Evolutionary conservation across 2,888 invertebrate species (phyloP), one percentile per base, ranked within the genome.

Genomic region (Shargacucullia verbasci): DNA sequence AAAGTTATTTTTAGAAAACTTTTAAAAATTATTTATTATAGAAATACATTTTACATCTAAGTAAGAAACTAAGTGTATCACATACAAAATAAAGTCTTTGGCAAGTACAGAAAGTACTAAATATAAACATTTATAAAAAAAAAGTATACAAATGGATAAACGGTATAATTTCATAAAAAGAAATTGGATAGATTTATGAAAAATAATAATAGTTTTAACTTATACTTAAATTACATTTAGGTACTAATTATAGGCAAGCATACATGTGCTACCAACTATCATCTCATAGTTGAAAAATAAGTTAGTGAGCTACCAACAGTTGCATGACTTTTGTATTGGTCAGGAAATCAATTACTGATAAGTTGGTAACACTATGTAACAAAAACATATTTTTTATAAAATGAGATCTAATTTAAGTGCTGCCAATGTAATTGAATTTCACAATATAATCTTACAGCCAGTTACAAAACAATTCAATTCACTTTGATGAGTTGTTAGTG

Each of bases 51-150:
- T 83, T 90, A 90, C 72, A 81, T 78, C 82, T 89, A 91, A 82
- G 82, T 89, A 88, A 87, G 89, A 90, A 91, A 90, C 84, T 88
- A 89, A 91, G 85, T 84, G 85, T 92, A 93, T 93, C 91, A 92
- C 91, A 92, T 92, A 90, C 84, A 83, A 91, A 91, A 89, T 69
- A 89, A 90, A 89, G 87, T 93, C 93, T 94, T 93, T 94, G 93
- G 93, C 92, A 83, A 92, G 89, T 88, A 92, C 89, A 80, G 81
- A 84, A 80, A 78, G 85, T 87, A 90, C 85, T 75, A 78, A 74
- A 66, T 72, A 67, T 72, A 76, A 78, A 81, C 69, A 79, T 81
- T 81, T 79, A 75, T 78, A 76, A 75, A 82, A 78, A 76, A 73
- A 79, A 77, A 67, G 53, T 79, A 76, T 67, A 77, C 76, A 81